Conservation (phyloP, 2,888 invertebrate genomes). For the Heliconius cydno region DNA sequence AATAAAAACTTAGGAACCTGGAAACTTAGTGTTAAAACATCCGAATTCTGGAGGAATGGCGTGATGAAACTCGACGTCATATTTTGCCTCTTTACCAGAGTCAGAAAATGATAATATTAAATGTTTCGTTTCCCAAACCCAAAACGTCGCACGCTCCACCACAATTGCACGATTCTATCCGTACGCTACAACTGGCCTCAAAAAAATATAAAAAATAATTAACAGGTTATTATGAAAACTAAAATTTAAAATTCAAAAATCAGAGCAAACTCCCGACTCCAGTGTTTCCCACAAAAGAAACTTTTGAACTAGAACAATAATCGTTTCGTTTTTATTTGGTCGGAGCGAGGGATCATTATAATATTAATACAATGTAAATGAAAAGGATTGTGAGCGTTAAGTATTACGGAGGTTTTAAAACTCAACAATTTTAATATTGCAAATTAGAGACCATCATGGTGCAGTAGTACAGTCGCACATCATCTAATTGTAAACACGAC, state of each 20-base stretch:
- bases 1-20: no score
- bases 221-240: constrained; percentile 18
- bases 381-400: not conserved
- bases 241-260: constrained; percentile 16
- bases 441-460: not conserved
- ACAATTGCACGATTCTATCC: no score
- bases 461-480: not conserved
- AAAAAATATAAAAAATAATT: not conserved
- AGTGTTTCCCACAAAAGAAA: constrained; percentile 14
- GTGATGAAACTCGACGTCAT: no score
- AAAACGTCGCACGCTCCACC: no score
- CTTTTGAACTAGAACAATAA: constrained; percentile 32
- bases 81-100: no score
- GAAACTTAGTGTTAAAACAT: no score
- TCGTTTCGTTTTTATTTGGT: constrained; percentile 31
- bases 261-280: constrained; percentile 2
- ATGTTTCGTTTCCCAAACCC: no score
- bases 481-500: not conserved
- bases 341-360: constrained; percentile 9
- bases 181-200: no score
- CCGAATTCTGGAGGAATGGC: no score
- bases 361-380: constrained; percentile 27
- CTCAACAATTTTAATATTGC: not conserved
- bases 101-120: no score
- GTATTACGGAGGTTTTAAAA: not conserved